These are phyloP conservation scores for Lochmaea capreae DNA, from an alignment of 2,888 invertebrate genomes.

Conservation along the genomic window DNA sequence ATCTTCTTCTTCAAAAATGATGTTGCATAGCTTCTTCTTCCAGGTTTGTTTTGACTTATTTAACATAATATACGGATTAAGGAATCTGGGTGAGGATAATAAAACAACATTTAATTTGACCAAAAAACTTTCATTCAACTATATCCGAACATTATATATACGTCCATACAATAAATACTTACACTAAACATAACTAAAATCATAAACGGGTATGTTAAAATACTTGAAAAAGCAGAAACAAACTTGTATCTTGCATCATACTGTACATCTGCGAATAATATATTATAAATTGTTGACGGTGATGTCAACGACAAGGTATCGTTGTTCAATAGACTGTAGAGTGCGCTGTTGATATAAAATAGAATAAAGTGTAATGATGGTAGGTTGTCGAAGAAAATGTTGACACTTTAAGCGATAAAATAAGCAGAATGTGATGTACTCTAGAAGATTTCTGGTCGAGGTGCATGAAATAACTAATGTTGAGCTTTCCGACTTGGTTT, in stretches of 20 bases:
- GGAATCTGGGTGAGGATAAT: neutral
- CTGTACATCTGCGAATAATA: slow-evolving; percentile 16
- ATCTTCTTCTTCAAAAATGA: too few relatives aligned
- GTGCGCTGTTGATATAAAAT: too few relatives aligned
- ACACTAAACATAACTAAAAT: slow-evolving; percentile 36
- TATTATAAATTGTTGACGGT: neutral
- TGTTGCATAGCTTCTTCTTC: too few relatives aligned
- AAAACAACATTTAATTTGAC: slow-evolving; percentile 21
- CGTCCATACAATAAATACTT: slow-evolving; percentile 58
- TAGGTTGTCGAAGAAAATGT: too few relatives aligned
- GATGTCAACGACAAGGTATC: neutral
- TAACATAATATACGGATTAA: neutral
- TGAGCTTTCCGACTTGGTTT: neutral
- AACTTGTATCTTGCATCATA: slow-evolving; percentile 16
- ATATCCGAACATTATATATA: slow-evolving; percentile 35
- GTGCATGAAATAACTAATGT: too few relatives aligned
- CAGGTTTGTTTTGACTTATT: neutral
- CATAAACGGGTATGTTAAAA: slow-evolving; percentile 31
- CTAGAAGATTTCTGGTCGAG: too few relatives aligned
- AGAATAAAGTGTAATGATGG: too few relatives aligned
- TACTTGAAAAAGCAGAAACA: slow-evolving; percentile 24
- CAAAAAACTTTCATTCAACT: slow-evolving; percentile 52
- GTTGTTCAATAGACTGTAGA: neutral
- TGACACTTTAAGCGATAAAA: too few relatives aligned
- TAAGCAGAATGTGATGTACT: too few relatives aligned